Evolutionary conservation across 1,140 invertebrate genomes (phyloP), one percentile per base, ranked within the genome.

Genomic region (Danaus melanippus): DNA sequence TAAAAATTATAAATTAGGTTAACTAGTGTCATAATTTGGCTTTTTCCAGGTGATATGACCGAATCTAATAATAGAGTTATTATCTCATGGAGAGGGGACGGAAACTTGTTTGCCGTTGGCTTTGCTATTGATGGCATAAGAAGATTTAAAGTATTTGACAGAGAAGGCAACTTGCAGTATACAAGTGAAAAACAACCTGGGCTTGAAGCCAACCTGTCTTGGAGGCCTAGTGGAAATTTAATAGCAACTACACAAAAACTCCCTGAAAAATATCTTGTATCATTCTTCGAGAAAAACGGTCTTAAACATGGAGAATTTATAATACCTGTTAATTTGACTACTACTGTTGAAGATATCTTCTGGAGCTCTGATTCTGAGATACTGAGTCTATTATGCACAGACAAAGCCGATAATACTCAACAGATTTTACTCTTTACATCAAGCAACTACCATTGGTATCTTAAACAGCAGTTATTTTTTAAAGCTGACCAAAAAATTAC

Each of bases 251-350:
- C 92, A 2, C 93, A 94, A 66, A 86, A 84, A 59, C 69, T 90
- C 0, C 72, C 87, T 9, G 90, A 92, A 51, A 93, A 93, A 72
- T 92, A 93, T 71, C 88, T 92, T n/a, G 87, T 97, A 40, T 87
- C 92, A 9, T 92, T 97, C 61, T 96, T 97, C 87, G 97, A 98
- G 71, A 97, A 95, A 74, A 98, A 98, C 90, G 97, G 97, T 6
- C 83, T 98, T 10, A 91, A 92, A 65, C 95, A 97, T 87, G 92
- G 94, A 45, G 93, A 96, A 66, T 94, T 97, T 71, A 74, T 79
- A 8, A 76, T 98, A 50, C 91, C 93, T 0, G 91, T 92, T 66
- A 80, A 88, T 67, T 50, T 86, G 15, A 71, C 84, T 12, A 86
- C 90, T 10, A 50, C 62, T 76, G 89, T 96, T 8, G 84, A 88